These are phyloP conservation scores for Diadema setosum DNA, from an alignment of 35 echinoderm and acorn worm genomes.

Conservation along the genomic window DNA sequence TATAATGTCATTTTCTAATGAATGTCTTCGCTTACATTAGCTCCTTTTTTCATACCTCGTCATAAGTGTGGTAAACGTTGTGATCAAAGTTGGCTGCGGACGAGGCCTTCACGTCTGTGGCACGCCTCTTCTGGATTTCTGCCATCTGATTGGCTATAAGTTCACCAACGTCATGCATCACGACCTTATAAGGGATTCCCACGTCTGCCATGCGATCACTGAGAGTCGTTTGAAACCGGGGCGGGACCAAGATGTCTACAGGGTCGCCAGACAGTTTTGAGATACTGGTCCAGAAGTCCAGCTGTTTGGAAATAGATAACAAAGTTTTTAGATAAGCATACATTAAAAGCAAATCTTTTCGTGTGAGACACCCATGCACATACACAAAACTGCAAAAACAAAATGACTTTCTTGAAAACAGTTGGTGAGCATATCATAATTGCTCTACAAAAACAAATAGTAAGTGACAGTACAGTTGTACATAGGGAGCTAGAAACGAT, in stretches of 20 bases:
- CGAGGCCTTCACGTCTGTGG: neutral
- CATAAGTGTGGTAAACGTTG: constrained; percentile 62
- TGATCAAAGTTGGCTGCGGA: constrained; percentile 59
- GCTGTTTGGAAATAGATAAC: neutral
- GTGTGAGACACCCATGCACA: neutral
- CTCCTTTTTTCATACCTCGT: too few species aligned
- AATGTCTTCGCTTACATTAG: too few species aligned
- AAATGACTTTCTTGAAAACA: too few species aligned
- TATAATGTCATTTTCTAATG: too few species aligned
- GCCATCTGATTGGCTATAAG: constrained; percentile 22
- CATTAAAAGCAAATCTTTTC: neutral
- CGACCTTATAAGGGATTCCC: constrained; percentile 5
- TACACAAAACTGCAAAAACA: neutral
- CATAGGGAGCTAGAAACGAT: too few species aligned
- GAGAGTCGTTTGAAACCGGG: neutral
- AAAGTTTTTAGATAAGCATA: neutral
- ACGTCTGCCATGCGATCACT: neutral
- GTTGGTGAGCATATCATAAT: too few species aligned
- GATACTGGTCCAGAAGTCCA: constrained; percentile 63
- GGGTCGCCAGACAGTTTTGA: neutral
- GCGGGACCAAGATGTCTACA: constrained; percentile 57
- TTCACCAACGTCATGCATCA: constrained; percentile 39
- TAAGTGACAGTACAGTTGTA: too few species aligned
- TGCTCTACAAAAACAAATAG: too few species aligned
- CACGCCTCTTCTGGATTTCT: neutral